phyloP scores from a whole-genome alignment of 2,113 vertebrate species.

The Genyomyrus donnyi region DNA sequence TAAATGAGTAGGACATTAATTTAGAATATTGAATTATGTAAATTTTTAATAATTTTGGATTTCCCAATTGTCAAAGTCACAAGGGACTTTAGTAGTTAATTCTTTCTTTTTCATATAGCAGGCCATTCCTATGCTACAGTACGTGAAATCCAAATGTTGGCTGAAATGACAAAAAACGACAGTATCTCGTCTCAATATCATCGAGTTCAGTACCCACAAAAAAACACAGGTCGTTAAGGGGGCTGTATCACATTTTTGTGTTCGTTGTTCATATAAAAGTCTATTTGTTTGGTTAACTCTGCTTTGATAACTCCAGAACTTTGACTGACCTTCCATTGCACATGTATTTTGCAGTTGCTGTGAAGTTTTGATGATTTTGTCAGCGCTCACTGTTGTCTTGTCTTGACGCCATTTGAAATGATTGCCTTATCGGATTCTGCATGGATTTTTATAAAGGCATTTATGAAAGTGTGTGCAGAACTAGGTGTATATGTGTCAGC shows the following conservation, averaged over 20 bases:
- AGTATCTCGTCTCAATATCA: background rate
- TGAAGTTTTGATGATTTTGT: background rate
- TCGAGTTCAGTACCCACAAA: background rate
- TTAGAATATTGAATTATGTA: background rate
- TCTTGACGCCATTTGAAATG: background rate
- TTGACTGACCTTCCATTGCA: background rate
- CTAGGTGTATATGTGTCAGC: background rate
- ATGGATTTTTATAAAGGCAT: background rate
- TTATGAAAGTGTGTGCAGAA: background rate
- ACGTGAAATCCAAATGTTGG: background rate
- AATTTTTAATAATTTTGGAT: background rate
- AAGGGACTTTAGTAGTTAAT: background rate
- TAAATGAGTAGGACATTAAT: background rate
- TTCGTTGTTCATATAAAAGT: background rate
- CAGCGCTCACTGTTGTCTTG: background rate
- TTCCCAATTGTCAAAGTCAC: background rate
- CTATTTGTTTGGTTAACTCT: background rate
- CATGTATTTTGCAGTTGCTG: background rate
- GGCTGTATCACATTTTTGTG: background rate
- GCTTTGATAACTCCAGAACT: background rate
- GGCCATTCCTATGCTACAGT: background rate
- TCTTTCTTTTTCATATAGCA: background rate
- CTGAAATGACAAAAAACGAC: background rate
- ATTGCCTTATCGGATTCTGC: background rate
- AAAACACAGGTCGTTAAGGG: background rate